Conservation (phyloP, 2,888 invertebrate species). For the Erannis defoliaria region DNA sequence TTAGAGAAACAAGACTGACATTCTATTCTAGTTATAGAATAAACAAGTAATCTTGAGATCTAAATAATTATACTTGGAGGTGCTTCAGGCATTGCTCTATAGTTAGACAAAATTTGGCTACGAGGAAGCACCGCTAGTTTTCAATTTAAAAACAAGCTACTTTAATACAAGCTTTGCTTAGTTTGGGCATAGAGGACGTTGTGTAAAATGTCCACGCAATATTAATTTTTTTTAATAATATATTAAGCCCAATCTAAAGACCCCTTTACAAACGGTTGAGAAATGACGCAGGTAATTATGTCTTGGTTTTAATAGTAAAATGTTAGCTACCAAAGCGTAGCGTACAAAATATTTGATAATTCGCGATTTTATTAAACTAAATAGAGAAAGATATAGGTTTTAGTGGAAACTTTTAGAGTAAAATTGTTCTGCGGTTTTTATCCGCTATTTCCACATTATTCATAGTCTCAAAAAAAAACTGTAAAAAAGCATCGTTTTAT, state of each 20-base stretch:
- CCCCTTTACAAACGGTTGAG: conserved; percentile 42
- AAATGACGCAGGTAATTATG: conserved; percentile 38
- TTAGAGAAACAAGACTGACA: conserved; percentile 1
- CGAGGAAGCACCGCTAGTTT: conserved; percentile 48
- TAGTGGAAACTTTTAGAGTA: too few relatives aligned
- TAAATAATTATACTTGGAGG: conserved; percentile 68
- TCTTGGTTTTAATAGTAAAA: conserved; percentile 32
- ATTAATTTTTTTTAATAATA: too few relatives aligned
- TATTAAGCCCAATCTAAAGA: conserved; percentile 43
- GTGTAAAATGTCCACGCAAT: too few relatives aligned
- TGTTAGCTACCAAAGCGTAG: conserved; percentile 42
- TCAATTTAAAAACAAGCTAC: conserved; percentile 64
- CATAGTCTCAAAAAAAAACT: too few relatives aligned
- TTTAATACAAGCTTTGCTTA: too few relatives aligned
- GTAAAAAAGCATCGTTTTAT: too few relatives aligned
- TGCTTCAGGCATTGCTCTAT: conserved; percentile 54
- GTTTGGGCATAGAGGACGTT: too few relatives aligned
- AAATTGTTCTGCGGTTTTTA: conserved; percentile 33
- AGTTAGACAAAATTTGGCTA: too few relatives aligned
- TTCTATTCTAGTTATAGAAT: conserved; percentile 9
- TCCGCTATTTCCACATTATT: too few relatives aligned
- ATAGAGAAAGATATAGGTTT: too few relatives aligned
- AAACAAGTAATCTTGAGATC: conserved; percentile 31
- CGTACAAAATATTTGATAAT: conserved; percentile 11
- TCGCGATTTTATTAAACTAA: too few relatives aligned